phyloP scores from a whole-genome alignment of 2,888 invertebrate species.

The Troilus luridus region DNA sequence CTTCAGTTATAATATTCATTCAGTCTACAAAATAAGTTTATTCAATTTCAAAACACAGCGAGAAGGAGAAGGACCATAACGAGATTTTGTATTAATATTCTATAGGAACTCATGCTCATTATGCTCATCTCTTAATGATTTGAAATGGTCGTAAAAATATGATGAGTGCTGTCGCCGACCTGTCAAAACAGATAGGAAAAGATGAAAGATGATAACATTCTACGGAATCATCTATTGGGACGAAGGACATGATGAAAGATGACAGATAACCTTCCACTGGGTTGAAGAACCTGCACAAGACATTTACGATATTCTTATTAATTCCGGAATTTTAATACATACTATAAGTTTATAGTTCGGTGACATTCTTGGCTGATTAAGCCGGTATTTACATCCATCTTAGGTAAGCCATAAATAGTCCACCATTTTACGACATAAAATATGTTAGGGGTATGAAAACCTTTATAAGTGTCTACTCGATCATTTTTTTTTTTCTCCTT shows the following conservation, averaged over 20 bases:
- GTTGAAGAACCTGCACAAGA: conserved; percentile 7
- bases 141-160: neutral
- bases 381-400: neutral
- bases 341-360: neutral
- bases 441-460: neutral
- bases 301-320: conserved; percentile 22
- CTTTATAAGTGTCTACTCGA: conserved; percentile 1
- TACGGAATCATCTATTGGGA: neutral
- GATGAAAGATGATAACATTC: neutral
- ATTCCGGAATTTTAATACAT: conserved; percentile 14
- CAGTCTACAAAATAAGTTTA: too few relatives aligned
- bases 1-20: too few relatives aligned
- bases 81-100: too few relatives aligned
- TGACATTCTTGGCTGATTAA: conserved; percentile 23
- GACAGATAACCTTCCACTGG: neutral
- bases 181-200: neutral
- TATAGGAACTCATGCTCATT: too few relatives aligned
- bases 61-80: too few relatives aligned
- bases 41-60: too few relatives aligned
- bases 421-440: neutral
- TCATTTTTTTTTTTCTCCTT: neutral
- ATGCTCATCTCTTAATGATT: too few relatives aligned
- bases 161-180: neutral
- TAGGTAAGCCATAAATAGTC: conserved; percentile 31
- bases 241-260: neutral